A percentile compares a stretch with the other conserved stretches of the same genome.
Conservation (phyloP, 2,113 vertebrate genomes). For the Brienomyrus brachyistius region DNA sequence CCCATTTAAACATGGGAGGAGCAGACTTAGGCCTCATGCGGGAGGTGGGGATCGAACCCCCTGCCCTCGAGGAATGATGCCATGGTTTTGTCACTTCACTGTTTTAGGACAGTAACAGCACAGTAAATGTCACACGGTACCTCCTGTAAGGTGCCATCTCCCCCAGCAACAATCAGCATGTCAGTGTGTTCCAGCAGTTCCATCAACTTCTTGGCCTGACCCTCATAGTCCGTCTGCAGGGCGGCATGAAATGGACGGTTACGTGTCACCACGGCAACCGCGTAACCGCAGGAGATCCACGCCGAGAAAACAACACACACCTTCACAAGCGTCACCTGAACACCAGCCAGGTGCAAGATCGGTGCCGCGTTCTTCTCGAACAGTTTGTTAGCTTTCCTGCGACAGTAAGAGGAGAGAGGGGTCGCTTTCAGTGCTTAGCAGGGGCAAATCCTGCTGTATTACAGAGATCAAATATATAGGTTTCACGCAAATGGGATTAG, state of each 20-base stretch:
- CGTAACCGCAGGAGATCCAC: not conserved
- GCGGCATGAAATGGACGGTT: not conserved
- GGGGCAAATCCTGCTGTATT: not conserved
- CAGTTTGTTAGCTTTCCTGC: constrained; percentile 83
- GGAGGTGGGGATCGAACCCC: not conserved
- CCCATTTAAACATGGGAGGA: not conserved
- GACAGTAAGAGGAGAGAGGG: too few species aligned
- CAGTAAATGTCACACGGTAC: constrained; percentile 37
- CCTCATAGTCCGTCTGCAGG: constrained; percentile 90
- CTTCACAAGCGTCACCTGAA: constrained; percentile 87
- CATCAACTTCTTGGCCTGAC: constrained; percentile 91
- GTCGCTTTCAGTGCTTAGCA: not conserved
- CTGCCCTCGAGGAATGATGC: not conserved
- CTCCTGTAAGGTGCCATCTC: constrained; percentile 92
- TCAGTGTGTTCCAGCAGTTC: constrained; percentile 88
- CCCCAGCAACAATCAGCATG: constrained; percentile 88
- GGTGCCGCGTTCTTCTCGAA: constrained; percentile 98
- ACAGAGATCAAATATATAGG: not conserved
- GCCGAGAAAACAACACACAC: constrained; percentile 49
- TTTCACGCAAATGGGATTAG: not conserved
- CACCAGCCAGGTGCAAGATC: constrained; percentile 87
- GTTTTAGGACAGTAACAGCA: not conserved
- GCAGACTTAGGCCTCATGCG: not conserved
- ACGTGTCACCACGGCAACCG: not conserved
- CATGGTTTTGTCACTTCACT: not conserved